Base-by-base conservation (phyloP, 2,888 invertebrate genomes). In the Cantharis rufa region DNA sequence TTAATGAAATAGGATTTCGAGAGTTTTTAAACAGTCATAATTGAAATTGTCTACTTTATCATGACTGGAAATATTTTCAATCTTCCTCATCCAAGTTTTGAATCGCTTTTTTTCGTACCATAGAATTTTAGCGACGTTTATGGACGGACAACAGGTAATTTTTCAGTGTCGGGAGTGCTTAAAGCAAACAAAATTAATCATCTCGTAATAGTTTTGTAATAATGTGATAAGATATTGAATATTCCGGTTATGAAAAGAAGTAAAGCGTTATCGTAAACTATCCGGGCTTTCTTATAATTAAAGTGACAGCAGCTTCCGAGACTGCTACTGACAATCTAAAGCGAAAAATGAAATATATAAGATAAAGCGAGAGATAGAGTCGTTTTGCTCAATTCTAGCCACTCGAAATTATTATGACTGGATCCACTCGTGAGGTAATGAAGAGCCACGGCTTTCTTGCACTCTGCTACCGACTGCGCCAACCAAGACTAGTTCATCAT, bases 381-480 rank as follows among this genome's bases (percentile, higher is more conserved):
- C 82, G 82, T 84, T 24, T 83, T 27, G 66, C 69, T 72, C 80
- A 80, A 80, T 82, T 81, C 78, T 76, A 80, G 79, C 80, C 79
- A 80, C 79, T 80, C 82, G 81, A 83, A 83, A 84, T 83, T 82
- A 84, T 83, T 83, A 84, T 81, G 82, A 82, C 82, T 80, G 83
- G 81, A 81, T 80, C 81, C 82, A 78, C 82, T 81, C 82, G 81
- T 62, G 81, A 81, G 79, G 80, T 84, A 83, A 84, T 83, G 82
- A 80, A 81, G 82, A 82, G 81, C 82, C 82, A 82, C 82, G 80
- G 80, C 78, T 75, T 77, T 79, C 73, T 73, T 68, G 71, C 72
- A 70, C 73, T 70, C 77, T 74, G 80, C 80, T 80, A 79, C 79
- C 79, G 78, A 79, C 78, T 77, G 76, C 32, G 80, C 75, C 77